phyloP scores from a whole-genome alignment of 1,140 invertebrate species.

The Leguminivora glycinivorella region DNA sequence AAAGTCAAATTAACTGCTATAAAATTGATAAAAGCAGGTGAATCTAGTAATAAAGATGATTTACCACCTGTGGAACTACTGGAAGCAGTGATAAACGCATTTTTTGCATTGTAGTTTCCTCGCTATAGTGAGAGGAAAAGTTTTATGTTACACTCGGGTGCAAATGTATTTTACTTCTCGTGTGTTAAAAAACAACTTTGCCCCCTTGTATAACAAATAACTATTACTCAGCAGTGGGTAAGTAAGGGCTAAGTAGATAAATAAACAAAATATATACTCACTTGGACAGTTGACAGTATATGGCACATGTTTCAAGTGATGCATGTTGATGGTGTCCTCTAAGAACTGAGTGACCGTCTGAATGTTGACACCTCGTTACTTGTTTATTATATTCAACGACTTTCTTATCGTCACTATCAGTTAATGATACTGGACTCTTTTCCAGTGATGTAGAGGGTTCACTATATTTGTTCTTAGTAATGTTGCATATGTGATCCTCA shows the following conservation, averaged over 20 bases:
- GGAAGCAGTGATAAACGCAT: too few relatives aligned
- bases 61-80: too few relatives aligned
- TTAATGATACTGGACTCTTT: constrained; percentile 41
- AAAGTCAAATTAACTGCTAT: too few relatives aligned
- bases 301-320: constrained; percentile 69
- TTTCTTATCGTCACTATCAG: constrained; percentile 50
- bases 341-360: constrained; percentile 70
- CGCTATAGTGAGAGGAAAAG: too few relatives aligned
- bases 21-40: too few relatives aligned
- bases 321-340: constrained; percentile 70
- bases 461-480: constrained; percentile 47
- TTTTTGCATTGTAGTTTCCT: too few relatives aligned
- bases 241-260: background rate
- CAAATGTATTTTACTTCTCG: too few relatives aligned
- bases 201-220: too few relatives aligned
- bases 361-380: constrained; percentile 65
- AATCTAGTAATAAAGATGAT: too few relatives aligned
- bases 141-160: too few relatives aligned
- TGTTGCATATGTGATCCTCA: constrained; percentile 58
- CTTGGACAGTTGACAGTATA: constrained; percentile 74
- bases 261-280: constrained; percentile 42
- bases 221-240: too few relatives aligned
- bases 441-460: constrained; percentile 61
- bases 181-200: too few relatives aligned
- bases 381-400: constrained; percentile 52